Evolutionary conservation across 2,888 invertebrate species (phyloP).

Genomic region (Xestobium rufovillosum): DNA sequence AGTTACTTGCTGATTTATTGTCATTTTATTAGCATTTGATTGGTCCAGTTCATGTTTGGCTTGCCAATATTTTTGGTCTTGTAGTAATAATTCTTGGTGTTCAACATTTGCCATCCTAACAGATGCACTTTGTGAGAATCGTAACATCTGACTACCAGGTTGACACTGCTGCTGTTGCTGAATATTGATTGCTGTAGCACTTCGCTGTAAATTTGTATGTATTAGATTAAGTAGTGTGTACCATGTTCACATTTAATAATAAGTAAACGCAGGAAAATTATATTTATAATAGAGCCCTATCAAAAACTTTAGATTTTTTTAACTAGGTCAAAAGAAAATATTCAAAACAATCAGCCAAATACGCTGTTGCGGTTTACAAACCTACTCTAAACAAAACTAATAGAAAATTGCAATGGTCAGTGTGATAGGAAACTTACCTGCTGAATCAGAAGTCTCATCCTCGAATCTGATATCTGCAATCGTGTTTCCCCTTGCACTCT

Average conservation of each 20-base stretch:
- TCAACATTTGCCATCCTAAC: slow-evolving; percentile 33
- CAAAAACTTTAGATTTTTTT: no score
- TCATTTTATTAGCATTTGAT: neutral
- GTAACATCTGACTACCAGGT: slow-evolving; percentile 17
- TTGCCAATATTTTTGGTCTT: slow-evolving; percentile 29
- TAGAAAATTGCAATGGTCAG: no score
- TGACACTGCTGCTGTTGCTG: slow-evolving; percentile 26
- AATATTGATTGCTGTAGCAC: slow-evolving; percentile 33
- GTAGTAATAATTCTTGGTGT: slow-evolving; percentile 34
- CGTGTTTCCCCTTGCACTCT: slow-evolving; percentile 42
- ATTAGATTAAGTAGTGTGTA: no score
- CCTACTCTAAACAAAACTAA: no score
- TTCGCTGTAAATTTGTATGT: no score
- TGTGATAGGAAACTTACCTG: no score
- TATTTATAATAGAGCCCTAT: no score
- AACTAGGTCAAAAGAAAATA: no score
- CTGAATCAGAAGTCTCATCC: slow-evolving; percentile 48
- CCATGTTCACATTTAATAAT: no score
- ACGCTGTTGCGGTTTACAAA: no score
- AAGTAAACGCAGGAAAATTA: no score
- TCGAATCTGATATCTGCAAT: slow-evolving; percentile 47
- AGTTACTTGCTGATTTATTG: slow-evolving; percentile 22
- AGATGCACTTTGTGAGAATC: slow-evolving; percentile 24
- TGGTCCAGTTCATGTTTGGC: slow-evolving; percentile 22
- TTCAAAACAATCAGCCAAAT: no score